phyloP scores from a whole-genome alignment of 2,888 invertebrate species.

The Helleia helle region DNA sequence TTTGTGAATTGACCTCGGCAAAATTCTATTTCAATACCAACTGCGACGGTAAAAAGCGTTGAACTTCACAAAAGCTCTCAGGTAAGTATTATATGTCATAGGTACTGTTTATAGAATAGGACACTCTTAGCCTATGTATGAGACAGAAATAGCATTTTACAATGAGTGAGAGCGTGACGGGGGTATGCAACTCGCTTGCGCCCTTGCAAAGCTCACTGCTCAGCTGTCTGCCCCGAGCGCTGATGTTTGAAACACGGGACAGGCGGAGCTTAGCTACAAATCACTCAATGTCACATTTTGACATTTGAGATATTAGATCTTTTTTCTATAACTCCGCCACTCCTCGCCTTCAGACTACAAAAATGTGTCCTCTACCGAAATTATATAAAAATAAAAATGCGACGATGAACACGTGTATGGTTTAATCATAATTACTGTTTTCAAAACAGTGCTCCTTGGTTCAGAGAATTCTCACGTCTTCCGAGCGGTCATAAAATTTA shows the following conservation, averaged over 20 bases:
- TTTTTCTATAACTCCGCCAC: conserved; percentile 71
- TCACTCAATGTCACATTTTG: conserved; percentile 76
- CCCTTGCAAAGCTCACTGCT: conserved; percentile 62
- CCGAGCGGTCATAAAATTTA: conserved; percentile 53
- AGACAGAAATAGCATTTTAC: conserved; percentile 38
- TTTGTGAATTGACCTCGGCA: conserved; percentile 44
- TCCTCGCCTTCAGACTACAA: conserved; percentile 31
- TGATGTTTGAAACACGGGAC: conserved; percentile 76
- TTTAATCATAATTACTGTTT: conserved; percentile 9
- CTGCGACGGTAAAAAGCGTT: conserved; percentile 62
- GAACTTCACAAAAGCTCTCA: conserved; percentile 73
- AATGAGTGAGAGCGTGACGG: conserved; percentile 46
- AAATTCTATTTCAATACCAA: conserved; percentile 56
- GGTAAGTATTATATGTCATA: conserved; percentile 63
- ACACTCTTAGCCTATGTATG: conserved; percentile 51
- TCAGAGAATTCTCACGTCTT: conserved; percentile 43
- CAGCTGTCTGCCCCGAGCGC: conserved; percentile 70
- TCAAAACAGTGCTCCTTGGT: conserved; percentile 11
- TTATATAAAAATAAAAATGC: too few species aligned
- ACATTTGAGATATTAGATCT: conserved; percentile 75
- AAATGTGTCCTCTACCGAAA: conserved; percentile 1
- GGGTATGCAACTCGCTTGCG: conserved; percentile 54
- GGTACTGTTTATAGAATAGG: conserved; percentile 63
- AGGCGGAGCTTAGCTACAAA: conserved; percentile 76
- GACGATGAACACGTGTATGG: too few species aligned